Conservation (phyloP, 2,113 vertebrate species). For the Cottus gobio region DNA sequence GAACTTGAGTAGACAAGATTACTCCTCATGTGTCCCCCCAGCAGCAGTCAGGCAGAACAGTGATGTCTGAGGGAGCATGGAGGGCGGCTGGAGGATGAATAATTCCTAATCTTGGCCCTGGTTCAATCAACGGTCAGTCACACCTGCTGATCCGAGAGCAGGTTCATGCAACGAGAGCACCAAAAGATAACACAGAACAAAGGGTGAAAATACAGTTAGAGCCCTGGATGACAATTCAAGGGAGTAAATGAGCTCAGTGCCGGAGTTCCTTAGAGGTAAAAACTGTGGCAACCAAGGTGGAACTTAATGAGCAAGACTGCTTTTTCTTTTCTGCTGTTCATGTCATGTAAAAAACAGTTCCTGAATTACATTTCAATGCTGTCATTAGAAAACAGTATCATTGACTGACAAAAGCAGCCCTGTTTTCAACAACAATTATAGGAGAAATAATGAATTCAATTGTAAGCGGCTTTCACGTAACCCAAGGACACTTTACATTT, state of each 20-base stretch:
- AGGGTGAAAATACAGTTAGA: conserved; percentile 4
- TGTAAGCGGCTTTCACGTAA: neutral
- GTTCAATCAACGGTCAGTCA: conserved; percentile 30
- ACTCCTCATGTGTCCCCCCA: neutral
- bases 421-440: neutral
- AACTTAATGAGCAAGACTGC: neutral
- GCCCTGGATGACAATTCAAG: neutral
- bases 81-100: conserved; percentile 35
- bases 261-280: neutral
- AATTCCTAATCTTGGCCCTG: conserved; percentile 48
- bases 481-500: neutral
- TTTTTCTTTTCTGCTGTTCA: neutral
- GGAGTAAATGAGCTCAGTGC: neutral
- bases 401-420: neutral
- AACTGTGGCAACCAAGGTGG: neutral
- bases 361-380: neutral
- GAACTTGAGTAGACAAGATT: conserved; percentile 19
- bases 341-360: neutral
- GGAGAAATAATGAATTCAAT: neutral
- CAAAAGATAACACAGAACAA: conserved; percentile 2
- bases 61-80: conserved; percentile 4
- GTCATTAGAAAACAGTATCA: neutral
- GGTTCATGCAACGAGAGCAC: neutral
- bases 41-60: neutral
- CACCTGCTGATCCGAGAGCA: neutral